A percentile compares a stretch with the other conserved stretches of the same genome.
phyloP scores from a whole-genome alignment of 2,113 vertebrate genomes.

The Grallaria varia region DNA sequence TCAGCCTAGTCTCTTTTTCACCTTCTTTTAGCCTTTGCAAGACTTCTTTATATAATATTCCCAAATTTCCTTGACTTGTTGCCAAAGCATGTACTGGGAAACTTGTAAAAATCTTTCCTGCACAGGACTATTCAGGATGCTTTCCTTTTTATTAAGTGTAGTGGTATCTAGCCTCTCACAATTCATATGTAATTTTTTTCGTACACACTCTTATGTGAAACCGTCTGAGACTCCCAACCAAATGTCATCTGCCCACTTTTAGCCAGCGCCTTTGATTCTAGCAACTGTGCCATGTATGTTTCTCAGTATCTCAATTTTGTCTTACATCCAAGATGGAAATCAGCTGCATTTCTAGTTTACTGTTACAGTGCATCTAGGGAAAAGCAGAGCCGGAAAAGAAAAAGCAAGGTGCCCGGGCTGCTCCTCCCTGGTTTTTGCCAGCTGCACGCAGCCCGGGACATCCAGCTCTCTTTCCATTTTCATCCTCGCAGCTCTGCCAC shows the following conservation, averaged over 20 bases:
- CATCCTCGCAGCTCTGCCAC: background rate
- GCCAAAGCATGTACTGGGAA: rapidly evolving
- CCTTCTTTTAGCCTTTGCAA: background rate
- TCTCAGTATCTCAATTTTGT: background rate
- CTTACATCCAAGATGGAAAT: background rate
- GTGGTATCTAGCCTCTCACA: background rate
- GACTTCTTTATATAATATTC: background rate
- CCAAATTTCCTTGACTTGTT: background rate
- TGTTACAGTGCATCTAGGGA: background rate
- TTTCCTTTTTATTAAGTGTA: background rate
- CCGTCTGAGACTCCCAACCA: background rate
- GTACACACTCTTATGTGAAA: background rate
- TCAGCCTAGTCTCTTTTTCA: background rate
- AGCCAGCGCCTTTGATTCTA: background rate
- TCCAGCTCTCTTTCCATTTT: too few relatives aligned
- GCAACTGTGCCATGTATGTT: background rate
- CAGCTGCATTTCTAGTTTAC: background rate
- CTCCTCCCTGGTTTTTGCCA: too few relatives aligned
- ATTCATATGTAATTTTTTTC: background rate
- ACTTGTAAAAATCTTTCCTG: background rate
- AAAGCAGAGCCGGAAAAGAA: background rate
- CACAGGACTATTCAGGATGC: background rate
- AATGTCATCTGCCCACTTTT: background rate
- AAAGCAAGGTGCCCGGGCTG: rapidly evolving
- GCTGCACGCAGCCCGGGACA: background rate